A percentile compares a stretch with the other conserved stretches of the same genome.
Conservation (phyloP, 2,113 vertebrate genomes). For the Sander vitreus region DNA sequence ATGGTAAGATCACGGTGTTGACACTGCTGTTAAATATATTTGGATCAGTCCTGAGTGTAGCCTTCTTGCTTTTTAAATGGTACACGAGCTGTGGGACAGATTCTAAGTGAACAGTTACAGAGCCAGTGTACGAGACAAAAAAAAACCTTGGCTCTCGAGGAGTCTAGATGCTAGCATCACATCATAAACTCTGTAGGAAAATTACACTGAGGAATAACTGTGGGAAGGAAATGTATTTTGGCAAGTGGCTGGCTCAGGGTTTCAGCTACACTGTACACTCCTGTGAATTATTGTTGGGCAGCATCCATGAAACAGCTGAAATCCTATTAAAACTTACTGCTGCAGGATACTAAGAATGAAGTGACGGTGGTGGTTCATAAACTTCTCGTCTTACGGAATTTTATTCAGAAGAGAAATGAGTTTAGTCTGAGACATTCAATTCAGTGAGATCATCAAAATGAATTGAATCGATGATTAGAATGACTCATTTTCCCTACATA, state of each 20-base stretch:
- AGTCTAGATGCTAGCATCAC: constrained; percentile 24
- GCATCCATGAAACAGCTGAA: constrained; percentile 39
- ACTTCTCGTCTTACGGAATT: constrained; percentile 1
- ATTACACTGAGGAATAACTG: constrained; percentile 51
- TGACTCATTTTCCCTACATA: background rate
- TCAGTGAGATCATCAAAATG: background rate
- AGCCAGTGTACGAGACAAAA: constrained; percentile 27
- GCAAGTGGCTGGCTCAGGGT: constrained; percentile 40
- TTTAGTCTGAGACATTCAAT: background rate
- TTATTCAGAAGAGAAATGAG: background rate
- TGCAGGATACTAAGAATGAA: constrained; percentile 25
- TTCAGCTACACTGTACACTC: constrained; percentile 41
- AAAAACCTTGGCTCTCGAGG: constrained; percentile 16
- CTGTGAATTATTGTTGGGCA: constrained; percentile 39
- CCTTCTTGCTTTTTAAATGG: constrained; percentile 8
- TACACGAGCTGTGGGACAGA: constrained; percentile 28
- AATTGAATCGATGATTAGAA: background rate
- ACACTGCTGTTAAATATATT: background rate
- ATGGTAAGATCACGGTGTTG: background rate
- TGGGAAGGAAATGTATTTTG: constrained; percentile 62
- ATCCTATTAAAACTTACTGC: constrained; percentile 27
- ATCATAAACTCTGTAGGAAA: constrained; percentile 47
- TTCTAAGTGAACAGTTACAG: constrained; percentile 46
- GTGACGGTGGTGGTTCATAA: constrained; percentile 15
- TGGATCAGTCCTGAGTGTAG: background rate